Evolutionary conservation across 2,797 vertebrate species (phyloP), one percentile per base, ranked within the genome.

Genomic region (Scarus forsteni): DNA sequence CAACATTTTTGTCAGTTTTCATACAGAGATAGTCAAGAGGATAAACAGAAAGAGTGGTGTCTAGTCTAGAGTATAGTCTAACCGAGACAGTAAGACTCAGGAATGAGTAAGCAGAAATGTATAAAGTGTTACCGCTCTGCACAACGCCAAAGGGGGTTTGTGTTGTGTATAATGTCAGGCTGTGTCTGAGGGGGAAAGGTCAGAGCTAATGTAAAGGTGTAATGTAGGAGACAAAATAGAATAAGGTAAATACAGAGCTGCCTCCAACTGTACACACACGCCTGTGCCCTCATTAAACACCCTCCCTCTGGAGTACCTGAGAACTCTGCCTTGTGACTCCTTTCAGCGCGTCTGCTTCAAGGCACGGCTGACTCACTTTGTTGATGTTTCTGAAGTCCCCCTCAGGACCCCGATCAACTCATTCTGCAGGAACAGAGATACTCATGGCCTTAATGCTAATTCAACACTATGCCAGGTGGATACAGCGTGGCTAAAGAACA

Each of bases 281-380:
- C 66, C 70, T 45, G 35, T 84, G 69, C 72, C 70, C 79, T 85
- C 50, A 60, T 88, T 83, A 82, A 80, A 80, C 57, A 59, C 3
- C 12, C 57, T 84, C 51, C 60, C 75, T 73, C 68, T 57, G 7
- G 4, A 68, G 71, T 70, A 89, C 84, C 77, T 11, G 3, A 64
- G 67, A 78, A 90, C 75, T 85, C 85, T 81, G 84, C 76, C 62
- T 72, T 62, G 67, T 65, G 75, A 78, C 69, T 85, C 48, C 78
- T 87, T 89, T 88, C 83, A 75, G 89, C 0, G 0, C 65, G 63
- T 13, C 13, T 79, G 85, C 88, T 87, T 85, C 82, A 87, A 90
- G 85, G 87, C 73, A 75, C 75, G 40, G 59, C 79, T 46, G 66
- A 53, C 66, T 76, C 60, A 68, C 80, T 90, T 94, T 89, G 88